These are phyloP conservation scores for Nemotelus pantherinus DNA, from an alignment of 2,888 invertebrate genomes.

Conservation along the genomic window DNA sequence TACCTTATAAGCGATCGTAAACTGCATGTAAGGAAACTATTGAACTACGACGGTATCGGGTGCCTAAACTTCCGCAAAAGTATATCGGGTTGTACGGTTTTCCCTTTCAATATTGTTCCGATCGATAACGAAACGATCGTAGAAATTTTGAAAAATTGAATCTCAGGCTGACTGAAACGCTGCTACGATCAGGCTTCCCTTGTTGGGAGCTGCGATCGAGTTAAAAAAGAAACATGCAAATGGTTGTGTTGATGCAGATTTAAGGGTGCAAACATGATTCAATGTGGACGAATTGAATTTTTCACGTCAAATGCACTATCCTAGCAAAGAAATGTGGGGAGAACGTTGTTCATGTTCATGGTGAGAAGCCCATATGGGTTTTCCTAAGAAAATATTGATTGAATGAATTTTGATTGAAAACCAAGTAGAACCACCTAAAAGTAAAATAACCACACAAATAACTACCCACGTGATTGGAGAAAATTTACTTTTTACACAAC, in stretches of 20 bases:
- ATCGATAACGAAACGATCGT: slow-evolving; percentile 24
- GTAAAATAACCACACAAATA: too few species aligned
- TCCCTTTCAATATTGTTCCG: slow-evolving; percentile 48
- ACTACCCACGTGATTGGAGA: too few species aligned
- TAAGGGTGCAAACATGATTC: neutral
- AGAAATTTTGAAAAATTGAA: slow-evolving; percentile 27
- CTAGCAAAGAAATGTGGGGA: too few species aligned
- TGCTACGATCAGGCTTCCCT: slow-evolving; percentile 21
- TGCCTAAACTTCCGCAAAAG: slow-evolving; percentile 54
- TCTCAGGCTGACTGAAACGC: neutral
- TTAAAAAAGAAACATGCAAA: slow-evolving; percentile 6
- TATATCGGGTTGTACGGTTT: slow-evolving; percentile 49
- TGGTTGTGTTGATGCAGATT: neutral
- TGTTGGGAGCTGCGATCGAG: neutral
- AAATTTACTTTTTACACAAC: too few species aligned
- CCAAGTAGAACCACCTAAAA: too few species aligned
- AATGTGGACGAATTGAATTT: too few species aligned
- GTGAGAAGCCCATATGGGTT: too few species aligned
- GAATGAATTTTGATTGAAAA: too few species aligned
- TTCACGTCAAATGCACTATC: too few species aligned
- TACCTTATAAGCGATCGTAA: slow-evolving; percentile 47
- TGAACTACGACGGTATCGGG: slow-evolving; percentile 52
- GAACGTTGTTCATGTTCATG: too few species aligned
- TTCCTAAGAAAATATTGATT: too few species aligned
- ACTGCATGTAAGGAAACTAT: slow-evolving; percentile 53